A percentile compares a stretch with the other conserved stretches of the same genome.
Evolutionary conservation across 2,113 vertebrate species (phyloP).

Genomic region (Corythaixoides concolor): DNA sequence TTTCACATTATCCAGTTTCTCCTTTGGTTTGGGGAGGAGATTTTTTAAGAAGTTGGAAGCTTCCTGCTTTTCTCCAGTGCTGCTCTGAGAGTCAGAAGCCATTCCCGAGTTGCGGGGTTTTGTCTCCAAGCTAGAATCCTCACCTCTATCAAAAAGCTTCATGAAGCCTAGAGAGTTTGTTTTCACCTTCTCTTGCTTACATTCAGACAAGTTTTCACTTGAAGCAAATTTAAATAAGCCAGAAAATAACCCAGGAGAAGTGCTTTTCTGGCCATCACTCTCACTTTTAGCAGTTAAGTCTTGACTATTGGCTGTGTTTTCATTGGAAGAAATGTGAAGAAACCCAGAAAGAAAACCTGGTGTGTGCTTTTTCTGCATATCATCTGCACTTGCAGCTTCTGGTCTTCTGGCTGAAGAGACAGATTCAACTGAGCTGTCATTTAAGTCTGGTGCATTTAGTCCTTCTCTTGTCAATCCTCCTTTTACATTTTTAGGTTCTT

Average conservation of each 20-base stretch:
- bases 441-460: background rate
- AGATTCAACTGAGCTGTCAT: background rate
- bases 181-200: constrained; percentile 60
- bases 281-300: constrained; percentile 44
- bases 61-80: constrained; percentile 45
- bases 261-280: constrained; percentile 40
- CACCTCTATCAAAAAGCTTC: constrained; percentile 60
- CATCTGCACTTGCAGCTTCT: constrained; percentile 20
- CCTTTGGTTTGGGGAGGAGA: constrained; percentile 53
- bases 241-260: constrained; percentile 67
- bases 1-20: constrained; percentile 45
- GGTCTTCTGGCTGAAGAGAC: background rate
- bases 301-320: constrained; percentile 61
- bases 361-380: background rate
- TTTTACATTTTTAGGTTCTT: background rate
- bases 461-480: background rate
- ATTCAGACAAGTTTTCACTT: constrained; percentile 62
- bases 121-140: background rate
- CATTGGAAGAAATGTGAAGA: constrained; percentile 69
- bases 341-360: constrained; percentile 77
- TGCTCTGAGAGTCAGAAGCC: constrained; percentile 23
- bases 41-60: constrained; percentile 48
- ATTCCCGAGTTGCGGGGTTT: background rate
- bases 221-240: constrained; percentile 70
- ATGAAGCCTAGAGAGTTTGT: constrained; percentile 39